phyloP scores from a whole-genome alignment of 2,888 invertebrate species.

The Minunthozetes semirufus region DNA sequence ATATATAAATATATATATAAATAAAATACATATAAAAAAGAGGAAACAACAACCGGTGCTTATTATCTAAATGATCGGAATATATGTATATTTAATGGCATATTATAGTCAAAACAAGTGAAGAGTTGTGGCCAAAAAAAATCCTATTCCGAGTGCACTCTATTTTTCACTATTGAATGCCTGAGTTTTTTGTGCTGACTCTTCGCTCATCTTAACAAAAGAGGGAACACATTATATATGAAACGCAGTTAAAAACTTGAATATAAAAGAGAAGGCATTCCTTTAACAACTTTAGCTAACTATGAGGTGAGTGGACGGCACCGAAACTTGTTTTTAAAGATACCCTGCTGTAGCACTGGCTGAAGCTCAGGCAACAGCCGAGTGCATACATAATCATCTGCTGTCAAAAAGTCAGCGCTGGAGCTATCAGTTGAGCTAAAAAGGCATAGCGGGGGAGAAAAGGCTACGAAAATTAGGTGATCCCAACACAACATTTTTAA shows the following conservation, averaged over 20 bases:
- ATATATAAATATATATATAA: not conserved
- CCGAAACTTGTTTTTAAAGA: not conserved
- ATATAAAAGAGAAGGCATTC: not conserved
- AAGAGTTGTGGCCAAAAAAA: too few relatives aligned
- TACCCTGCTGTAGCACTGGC: not conserved
- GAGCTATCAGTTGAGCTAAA: constrained; percentile 23
- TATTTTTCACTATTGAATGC: not conserved
- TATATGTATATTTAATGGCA: not conserved
- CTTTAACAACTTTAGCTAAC: constrained; percentile 7
- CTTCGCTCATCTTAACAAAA: not conserved
- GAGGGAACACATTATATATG: not conserved
- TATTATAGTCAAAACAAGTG: too few relatives aligned
- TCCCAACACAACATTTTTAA: not conserved
- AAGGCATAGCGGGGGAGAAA: constrained; percentile 29
- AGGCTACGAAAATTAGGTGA: constrained; percentile 1
- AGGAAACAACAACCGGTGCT: not conserved
- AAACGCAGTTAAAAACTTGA: not conserved
- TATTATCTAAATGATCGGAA: not conserved
- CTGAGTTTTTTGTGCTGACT: not conserved
- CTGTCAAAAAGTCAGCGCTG: constrained; percentile 24
- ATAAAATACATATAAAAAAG: not conserved
- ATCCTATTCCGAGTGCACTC: too few relatives aligned
- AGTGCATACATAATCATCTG: not conserved
- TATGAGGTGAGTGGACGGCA: constrained; percentile 16
- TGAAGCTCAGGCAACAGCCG: not conserved